Conservation (phyloP, 2,113 vertebrate species). For the Onychostoma macrolepis region DNA sequence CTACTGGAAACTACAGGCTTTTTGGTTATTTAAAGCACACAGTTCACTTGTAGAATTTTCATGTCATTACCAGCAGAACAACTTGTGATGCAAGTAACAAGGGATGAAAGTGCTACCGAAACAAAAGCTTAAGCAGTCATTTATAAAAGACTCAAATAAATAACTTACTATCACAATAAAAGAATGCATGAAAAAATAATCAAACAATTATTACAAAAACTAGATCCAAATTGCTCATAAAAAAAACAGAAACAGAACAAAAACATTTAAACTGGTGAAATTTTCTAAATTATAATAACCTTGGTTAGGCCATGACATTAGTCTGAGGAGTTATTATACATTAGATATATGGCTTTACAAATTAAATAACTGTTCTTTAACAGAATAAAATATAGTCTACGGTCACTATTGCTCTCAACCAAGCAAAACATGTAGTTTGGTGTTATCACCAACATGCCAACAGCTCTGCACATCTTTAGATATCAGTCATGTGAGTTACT, state of each 20-base stretch:
- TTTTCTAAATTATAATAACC: neutral
- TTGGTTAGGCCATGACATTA: neutral
- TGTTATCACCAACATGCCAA: constrained; percentile 7
- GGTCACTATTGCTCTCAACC: neutral
- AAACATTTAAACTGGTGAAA: no score
- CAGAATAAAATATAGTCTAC: neutral
- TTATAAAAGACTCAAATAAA: neutral
- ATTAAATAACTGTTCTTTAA: neutral
- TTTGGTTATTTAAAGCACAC: neutral
- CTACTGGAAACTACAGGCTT: neutral
- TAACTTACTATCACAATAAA: neutral
- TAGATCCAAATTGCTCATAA: neutral
- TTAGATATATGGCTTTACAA: neutral
- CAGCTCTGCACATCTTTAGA: neutral
- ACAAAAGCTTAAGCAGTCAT: neutral
- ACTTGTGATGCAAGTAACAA: neutral
- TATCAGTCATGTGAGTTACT: neutral
- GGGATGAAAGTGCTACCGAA: neutral
- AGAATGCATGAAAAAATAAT: neutral
- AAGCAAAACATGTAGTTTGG: neutral
- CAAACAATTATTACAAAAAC: neutral
- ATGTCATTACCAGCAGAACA: neutral
- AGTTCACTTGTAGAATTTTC: neutral
- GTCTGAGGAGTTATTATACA: neutral
- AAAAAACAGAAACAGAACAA: no score